Evolutionary conservation across 64 coral and sea anemone genomes (phyloP), one percentile per base, ranked within the genome.

Genomic region (Pocillopora verrucosa): DNA sequence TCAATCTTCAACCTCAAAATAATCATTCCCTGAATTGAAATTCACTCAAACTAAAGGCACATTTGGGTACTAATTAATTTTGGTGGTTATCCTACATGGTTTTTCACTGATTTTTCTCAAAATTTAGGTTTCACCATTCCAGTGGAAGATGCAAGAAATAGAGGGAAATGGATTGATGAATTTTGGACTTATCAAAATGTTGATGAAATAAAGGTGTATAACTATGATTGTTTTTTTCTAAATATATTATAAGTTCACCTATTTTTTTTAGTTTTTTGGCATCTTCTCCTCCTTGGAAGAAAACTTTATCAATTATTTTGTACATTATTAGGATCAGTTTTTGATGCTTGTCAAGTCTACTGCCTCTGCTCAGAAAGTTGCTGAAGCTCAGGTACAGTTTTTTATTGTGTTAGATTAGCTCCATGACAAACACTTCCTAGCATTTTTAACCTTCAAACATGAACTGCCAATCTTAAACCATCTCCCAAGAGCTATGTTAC

Each of bases 261-360:
- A 19, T 63, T 63, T 17, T n/a, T n/a, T 51, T 51, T 0, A 1
- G 0, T 4, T 0, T 51, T 51, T 51, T 51, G 41, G 41, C 41
- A 51, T 51, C 41, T 63, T 63, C 61, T 63, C 11, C 4, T 13
- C 3, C 11, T 13, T 63, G 13, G 61, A 75, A 15, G 73, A 12
- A 75, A 75, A 36, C 56, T n/a, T 0, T 45, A 22, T 30, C 58
- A 56, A 20, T 65, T 45, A 41, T 69, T 70, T 34, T 67, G 0
- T 78, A 57, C 74, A n/a, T 80, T n/a, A 19, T 70, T 11, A 91
- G 89, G 89, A 91, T 34, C 73, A 87, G 75, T 87, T 92, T 72
- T 67, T 87, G 58, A n/a, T 20, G 45, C 57, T 87, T 12, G 22
- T 92, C 41, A 73, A 87, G 35, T 64, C 63, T 20, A 83, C 90